Conservation (phyloP, 2,113 vertebrate species). For the human region GRCh38 chr12:106840001-106840500, state of each 20-base stretch:
- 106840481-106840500: constrained; percentile 89
- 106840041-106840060: not conserved
- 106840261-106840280: constrained; percentile 79
- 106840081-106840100: not conserved
- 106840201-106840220: constrained; percentile 14
- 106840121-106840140: constrained; percentile 31
- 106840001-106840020: not conserved
- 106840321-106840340: constrained; percentile 87
- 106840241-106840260: constrained; percentile 72
- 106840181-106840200: not conserved
- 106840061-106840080: not conserved
- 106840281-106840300: constrained; percentile 78
- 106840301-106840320: constrained; percentile 80
- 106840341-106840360: constrained; percentile 85
- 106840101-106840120: not conserved
- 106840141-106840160: not conserved
- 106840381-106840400: constrained; percentile 87
- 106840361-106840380: constrained; percentile 91
- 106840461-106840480: constrained; percentile 83
- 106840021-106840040: not conserved
- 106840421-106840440: constrained; percentile 88
- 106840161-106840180: not conserved
- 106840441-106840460: constrained; percentile 90
- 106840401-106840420: constrained; percentile 85
- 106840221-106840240: not conserved